These are phyloP conservation scores for Lydus trimaculatus DNA, from an alignment of 2,888 invertebrate species.

Conservation along the genomic window DNA sequence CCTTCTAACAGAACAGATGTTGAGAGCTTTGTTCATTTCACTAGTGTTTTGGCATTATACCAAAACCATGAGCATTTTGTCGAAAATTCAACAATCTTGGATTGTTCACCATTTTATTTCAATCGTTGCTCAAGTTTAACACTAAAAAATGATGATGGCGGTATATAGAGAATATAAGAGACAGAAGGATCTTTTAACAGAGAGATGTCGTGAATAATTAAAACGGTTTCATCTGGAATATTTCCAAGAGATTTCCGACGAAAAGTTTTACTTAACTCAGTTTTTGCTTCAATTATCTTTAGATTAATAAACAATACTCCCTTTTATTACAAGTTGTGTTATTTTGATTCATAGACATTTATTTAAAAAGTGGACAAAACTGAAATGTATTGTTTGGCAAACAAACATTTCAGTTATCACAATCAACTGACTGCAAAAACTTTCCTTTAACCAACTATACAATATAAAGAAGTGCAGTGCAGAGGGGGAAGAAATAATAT, in stretches of 20 bases:
- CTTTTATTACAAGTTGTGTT: slow-evolving; percentile 17
- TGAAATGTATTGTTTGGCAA: background rate
- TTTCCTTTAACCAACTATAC: too few relatives aligned
- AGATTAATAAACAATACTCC: slow-evolving; percentile 42
- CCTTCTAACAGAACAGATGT: slow-evolving; percentile 34
- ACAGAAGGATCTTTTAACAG: background rate
- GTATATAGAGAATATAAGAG: background rate
- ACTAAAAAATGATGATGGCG: background rate
- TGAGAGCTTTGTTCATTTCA: slow-evolving; percentile 19
- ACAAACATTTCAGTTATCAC: slow-evolving; percentile 5
- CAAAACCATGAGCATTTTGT: background rate
- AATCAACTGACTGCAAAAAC: background rate
- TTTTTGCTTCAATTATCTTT: slow-evolving; percentile 47
- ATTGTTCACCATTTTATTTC: background rate
- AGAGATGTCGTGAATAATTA: slow-evolving; percentile 45
- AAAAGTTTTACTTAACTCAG: slow-evolving; percentile 43
- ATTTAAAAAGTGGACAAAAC: background rate
- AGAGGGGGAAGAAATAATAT: slow-evolving; percentile 20
- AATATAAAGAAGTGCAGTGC: background rate
- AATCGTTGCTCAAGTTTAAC: background rate
- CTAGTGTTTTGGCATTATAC: background rate
- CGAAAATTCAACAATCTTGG: background rate
- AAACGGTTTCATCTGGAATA: slow-evolving; percentile 45
- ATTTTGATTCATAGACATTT: background rate
- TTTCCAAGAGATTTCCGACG: slow-evolving; percentile 35